Base-by-base conservation (phyloP, 2,797 vertebrate species). In the Pempheris klunzingeri region DNA sequence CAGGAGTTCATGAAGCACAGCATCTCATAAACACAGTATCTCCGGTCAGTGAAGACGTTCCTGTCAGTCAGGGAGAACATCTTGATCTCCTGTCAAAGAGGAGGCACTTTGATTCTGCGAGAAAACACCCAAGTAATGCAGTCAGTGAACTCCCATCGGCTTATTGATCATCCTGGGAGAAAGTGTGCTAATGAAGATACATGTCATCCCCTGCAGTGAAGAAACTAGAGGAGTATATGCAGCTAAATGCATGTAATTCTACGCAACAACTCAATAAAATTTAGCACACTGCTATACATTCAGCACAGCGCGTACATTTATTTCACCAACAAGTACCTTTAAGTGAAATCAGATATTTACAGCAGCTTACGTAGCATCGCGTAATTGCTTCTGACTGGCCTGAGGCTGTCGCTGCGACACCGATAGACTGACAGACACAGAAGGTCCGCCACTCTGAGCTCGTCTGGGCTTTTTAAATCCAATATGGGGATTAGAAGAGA, bases 401-500 rank as follows among this genome's bases (percentile, higher is more conserved):
- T 2, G 6, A 72, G 36, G 78, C 50, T 67, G 58, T 60, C 26
- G 13, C 41, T 64, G 55, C 20, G 59, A 74, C 20, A 20, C 4
- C 2, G 53, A 65, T 62, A 22, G 53, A 61, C 62, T 64, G 28
- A 78, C 22, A 58, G 53, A 52, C 41, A 36, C 13, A 6, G 13
- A 3, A 61, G 13, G 57, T 41, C 50, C 36, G 22, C 66, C 46
- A 4, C n/a, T 64, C 58, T 71, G 59, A 54, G 59, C 83, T 68
- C 74, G 36, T 26, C 79, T 58, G 63, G 68, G 59, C 47, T 60
- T 67, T 71, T 78, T 59, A 76, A 89, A 91, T 91, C 84, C 86
- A 91, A 91, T 89, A 90, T 68, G 72, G 57, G 67, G 84, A 90
- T 88, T 84, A 88, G 84, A 69, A 20, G 39, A 67, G 53, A 68